Evolutionary conservation across 2,113 vertebrate genomes (phyloP).

Genomic region (Coregonus clupeaformis): DNA sequence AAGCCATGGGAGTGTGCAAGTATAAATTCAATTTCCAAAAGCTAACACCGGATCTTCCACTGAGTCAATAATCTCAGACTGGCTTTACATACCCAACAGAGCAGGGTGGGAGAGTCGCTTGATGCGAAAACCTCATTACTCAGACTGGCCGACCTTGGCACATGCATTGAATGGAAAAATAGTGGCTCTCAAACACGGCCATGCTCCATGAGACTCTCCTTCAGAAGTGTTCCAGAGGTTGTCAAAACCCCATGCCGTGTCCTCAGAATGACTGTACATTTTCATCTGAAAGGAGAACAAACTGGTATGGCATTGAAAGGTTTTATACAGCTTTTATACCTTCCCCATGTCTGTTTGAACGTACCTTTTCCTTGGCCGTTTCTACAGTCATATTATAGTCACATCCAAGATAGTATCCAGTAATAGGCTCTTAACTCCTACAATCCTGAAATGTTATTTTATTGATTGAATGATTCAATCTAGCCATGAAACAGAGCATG

Average conservation of each 20-base stretch:
- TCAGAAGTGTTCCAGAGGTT: constrained; percentile 37
- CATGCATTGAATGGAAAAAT: constrained; percentile 61
- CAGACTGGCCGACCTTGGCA: constrained; percentile 60
- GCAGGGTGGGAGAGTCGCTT: constrained; percentile 52
- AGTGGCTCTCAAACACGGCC: constrained; percentile 43
- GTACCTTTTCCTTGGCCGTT: too few relatives aligned
- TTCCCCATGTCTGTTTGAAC: too few relatives aligned
- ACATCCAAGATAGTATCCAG: too few relatives aligned
- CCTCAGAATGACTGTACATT: constrained; percentile 8
- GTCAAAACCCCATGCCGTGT: constrained; percentile 20
- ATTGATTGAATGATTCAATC: too few relatives aligned
- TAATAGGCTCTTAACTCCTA: too few relatives aligned
- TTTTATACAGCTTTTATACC: too few relatives aligned
- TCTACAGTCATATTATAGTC: too few relatives aligned
- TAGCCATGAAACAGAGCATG: too few relatives aligned
- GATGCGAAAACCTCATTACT: constrained; percentile 68
- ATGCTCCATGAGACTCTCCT: constrained; percentile 30
- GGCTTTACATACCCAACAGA: constrained; percentile 65
- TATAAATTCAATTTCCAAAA: constrained; percentile 57
- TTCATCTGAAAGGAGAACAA: background rate
- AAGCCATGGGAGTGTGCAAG: background rate
- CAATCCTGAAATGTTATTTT: too few relatives aligned
- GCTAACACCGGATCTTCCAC: constrained; percentile 39
- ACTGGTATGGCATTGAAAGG: background rate
- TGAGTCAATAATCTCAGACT: constrained; percentile 56